Evolutionary conservation across 2,797 vertebrate species (phyloP).

Genomic region (Triplophysa yarkandensis): DNA sequence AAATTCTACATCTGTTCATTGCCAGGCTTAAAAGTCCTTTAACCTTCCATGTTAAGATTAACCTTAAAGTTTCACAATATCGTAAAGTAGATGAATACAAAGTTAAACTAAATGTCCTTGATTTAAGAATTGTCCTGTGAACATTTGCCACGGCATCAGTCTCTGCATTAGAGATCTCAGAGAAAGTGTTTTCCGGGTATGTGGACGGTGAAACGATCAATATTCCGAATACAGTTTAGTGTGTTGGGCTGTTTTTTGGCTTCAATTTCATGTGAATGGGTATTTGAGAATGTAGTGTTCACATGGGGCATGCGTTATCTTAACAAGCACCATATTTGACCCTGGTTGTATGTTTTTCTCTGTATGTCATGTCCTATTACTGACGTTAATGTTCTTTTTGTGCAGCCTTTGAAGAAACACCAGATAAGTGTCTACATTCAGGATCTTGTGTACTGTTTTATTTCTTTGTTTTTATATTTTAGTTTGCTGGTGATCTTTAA

Average conservation of each 20-base stretch:
- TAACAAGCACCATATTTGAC: slow-evolving; percentile 64
- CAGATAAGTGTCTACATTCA: slow-evolving; percentile 44
- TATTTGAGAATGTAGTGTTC: slow-evolving; percentile 49
- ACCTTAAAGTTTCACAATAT: slow-evolving; percentile 14
- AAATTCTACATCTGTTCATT: slow-evolving; percentile 42
- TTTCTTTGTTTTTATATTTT: slow-evolving; percentile 33
- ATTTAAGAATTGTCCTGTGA: neutral
- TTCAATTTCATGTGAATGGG: slow-evolving; percentile 44
- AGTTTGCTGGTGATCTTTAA: neutral
- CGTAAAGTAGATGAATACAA: neutral
- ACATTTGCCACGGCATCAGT: neutral
- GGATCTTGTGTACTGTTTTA: slow-evolving; percentile 22
- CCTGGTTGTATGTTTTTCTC: slow-evolving; percentile 65
- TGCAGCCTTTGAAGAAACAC: slow-evolving; percentile 50
- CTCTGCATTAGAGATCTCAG: neutral
- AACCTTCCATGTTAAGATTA: slow-evolving; percentile 20
- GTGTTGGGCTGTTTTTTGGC: slow-evolving; percentile 49
- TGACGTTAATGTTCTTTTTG: slow-evolving; percentile 43
- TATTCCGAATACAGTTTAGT: slow-evolving; percentile 36
- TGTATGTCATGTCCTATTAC: slow-evolving; percentile 62
- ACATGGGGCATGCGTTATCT: slow-evolving; percentile 51
- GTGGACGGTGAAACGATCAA: slow-evolving; percentile 19
- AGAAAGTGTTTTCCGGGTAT: neutral
- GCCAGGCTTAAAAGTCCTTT: slow-evolving; percentile 29
- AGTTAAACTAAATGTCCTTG: neutral